phyloP scores from a whole-genome alignment of 2,113 vertebrate species.

The Platysternon megacephalum region DNA sequence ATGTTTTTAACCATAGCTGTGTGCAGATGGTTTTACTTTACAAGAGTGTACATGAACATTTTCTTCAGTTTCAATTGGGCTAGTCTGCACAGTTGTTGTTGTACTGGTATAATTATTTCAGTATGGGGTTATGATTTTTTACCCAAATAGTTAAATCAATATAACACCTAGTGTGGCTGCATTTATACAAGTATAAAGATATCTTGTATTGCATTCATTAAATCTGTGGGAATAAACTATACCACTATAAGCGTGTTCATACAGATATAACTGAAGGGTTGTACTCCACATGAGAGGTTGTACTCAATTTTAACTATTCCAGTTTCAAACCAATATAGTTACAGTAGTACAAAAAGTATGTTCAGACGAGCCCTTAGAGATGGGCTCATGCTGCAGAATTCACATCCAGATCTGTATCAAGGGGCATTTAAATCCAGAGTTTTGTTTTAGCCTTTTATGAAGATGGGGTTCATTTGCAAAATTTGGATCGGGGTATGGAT shows the following conservation, averaged over 20 bases:
- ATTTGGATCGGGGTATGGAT: fast-evolving
- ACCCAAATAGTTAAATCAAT: not conserved
- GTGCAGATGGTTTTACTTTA: not conserved
- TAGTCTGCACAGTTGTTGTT: not conserved
- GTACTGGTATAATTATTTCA: not conserved
- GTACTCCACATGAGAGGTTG: not conserved
- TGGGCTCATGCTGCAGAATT: not conserved
- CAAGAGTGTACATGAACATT: not conserved
- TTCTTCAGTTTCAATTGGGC: not conserved
- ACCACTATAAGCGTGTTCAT: not conserved
- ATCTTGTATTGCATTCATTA: too few species aligned
- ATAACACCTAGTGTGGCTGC: not conserved
- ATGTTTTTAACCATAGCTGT: not conserved
- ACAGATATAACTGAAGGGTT: not conserved
- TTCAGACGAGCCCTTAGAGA: not conserved
- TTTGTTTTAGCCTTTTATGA: not conserved
- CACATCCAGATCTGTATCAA: not conserved
- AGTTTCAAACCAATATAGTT: not conserved
- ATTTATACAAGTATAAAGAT: not conserved
- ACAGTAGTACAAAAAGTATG: not conserved
- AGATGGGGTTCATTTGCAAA: not conserved
- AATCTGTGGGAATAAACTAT: not conserved
- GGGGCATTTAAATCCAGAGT: fast-evolving
- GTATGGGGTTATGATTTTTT: not conserved
- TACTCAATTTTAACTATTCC: not conserved